phyloP scores from a whole-genome alignment of 2,888 invertebrate genomes.

The Bibio marci region DNA sequence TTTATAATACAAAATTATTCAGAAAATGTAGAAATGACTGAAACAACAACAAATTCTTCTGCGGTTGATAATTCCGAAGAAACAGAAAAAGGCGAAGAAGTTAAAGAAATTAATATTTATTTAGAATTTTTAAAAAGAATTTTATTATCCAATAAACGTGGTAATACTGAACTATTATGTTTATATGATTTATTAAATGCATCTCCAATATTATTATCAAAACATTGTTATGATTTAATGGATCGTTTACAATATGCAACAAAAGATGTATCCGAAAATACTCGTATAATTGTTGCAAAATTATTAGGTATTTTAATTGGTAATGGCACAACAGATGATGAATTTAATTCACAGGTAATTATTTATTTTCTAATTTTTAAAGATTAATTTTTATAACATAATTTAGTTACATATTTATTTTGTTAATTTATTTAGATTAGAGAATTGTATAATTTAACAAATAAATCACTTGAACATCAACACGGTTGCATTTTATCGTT shows the following conservation, averaged over 20 bases:
- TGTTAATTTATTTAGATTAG: neutral
- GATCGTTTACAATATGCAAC: slow-evolving; percentile 31
- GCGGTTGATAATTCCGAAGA: too few relatives aligned
- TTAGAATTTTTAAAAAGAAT: slow-evolving; percentile 46
- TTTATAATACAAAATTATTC: slow-evolving; percentile 39
- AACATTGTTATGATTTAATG: slow-evolving; percentile 36
- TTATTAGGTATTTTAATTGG: slow-evolving; percentile 58
- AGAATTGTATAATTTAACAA: neutral
- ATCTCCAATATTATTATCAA: slow-evolving; percentile 49
- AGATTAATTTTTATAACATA: slow-evolving; percentile 24
- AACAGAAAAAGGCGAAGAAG: slow-evolving; percentile 33
- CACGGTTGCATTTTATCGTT: slow-evolving; percentile 62
- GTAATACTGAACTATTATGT: slow-evolving; percentile 45
- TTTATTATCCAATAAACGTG: slow-evolving; percentile 42
- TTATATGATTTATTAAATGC: slow-evolving; percentile 74
- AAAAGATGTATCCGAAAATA: slow-evolving; percentile 56
- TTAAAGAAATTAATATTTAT: slow-evolving; percentile 47
- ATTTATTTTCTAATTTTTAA: slow-evolving; percentile 14
- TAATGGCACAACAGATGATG: slow-evolving; percentile 31
- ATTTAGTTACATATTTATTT: neutral
- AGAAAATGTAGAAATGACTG: too few relatives aligned
- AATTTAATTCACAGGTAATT: slow-evolving; percentile 38
- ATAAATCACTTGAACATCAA: slow-evolving; percentile 44
- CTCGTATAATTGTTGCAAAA: slow-evolving; percentile 53
- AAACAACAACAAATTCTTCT: too few relatives aligned